These are phyloP conservation scores for Drosophila albomicans DNA, from an alignment of 1,140 invertebrate species.

Conservation along the genomic window DNA sequence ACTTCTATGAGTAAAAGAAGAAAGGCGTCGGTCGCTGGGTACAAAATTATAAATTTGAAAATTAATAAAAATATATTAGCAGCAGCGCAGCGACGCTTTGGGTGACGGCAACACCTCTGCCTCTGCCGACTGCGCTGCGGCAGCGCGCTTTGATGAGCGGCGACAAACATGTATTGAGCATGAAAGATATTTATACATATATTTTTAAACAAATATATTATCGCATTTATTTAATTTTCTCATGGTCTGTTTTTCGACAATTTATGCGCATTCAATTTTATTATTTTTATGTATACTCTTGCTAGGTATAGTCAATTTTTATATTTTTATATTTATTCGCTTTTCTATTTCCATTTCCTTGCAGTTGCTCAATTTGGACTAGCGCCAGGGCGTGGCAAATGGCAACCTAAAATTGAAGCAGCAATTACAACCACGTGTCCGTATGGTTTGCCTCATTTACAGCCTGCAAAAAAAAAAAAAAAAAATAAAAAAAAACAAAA, in stretches of 20 bases:
- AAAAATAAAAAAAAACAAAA: too few relatives aligned
- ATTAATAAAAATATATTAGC: conserved; percentile 52
- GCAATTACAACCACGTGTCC: conserved; percentile 17
- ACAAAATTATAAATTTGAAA: conserved; percentile 68
- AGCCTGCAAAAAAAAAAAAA: neutral
- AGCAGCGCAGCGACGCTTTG: conserved; percentile 17
- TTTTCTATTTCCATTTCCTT: conserved; percentile 54
- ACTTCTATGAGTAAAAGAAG: conserved; percentile 16
- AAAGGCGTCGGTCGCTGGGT: conserved; percentile 33
- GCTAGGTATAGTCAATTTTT: neutral
- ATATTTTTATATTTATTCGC: conserved; percentile 19
- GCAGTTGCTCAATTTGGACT: conserved; percentile 73
- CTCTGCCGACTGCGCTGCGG: conserved; percentile 21
- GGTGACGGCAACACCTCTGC: conserved; percentile 32
- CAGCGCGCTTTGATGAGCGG: conserved; percentile 62
- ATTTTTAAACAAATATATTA: conserved; percentile 48
- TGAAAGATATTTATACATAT: conserved; percentile 28
- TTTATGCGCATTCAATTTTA: conserved; percentile 65
- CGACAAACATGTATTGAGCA: conserved; percentile 57
- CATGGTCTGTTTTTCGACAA: conserved; percentile 33
- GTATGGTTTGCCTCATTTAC: conserved; percentile 57
- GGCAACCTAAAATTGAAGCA: conserved; percentile 19
- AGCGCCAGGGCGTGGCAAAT: conserved; percentile 67
- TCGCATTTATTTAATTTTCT: conserved; percentile 29
- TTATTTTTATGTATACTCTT: conserved; percentile 40